Evolutionary conservation across 1,140 invertebrate genomes (phyloP).

Genomic region (Cephus cinctus): DNA sequence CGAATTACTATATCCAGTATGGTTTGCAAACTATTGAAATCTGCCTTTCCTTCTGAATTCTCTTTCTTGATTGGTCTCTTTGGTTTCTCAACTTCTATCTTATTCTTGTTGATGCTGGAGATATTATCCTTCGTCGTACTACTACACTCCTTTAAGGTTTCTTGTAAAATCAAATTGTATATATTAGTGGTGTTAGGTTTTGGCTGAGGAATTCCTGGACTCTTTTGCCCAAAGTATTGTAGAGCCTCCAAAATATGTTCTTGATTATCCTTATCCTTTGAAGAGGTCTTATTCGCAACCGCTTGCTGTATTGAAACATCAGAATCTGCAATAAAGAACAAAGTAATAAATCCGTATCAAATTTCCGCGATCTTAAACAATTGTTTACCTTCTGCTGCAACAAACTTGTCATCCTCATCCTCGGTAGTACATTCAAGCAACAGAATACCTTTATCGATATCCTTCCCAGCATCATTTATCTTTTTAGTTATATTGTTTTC

Average conservation of each 20-base stretch:
- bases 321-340: background rate
- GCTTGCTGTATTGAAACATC: background rate
- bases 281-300: background rate
- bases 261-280: background rate
- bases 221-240: background rate
- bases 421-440: too few relatives aligned
- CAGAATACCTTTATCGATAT: too few relatives aligned
- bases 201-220: too few relatives aligned
- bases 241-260: background rate
- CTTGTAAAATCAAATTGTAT: slow-evolving; percentile 9
- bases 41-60: too few relatives aligned
- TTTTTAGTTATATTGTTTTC: too few relatives aligned
- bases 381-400: too few relatives aligned
- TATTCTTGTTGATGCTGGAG: slow-evolving; percentile 2
- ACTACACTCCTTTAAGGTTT: slow-evolving; percentile 10
- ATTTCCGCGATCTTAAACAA: background rate
- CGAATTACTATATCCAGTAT: too few relatives aligned
- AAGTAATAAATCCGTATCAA: background rate
- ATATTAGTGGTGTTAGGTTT: background rate
- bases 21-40: too few relatives aligned
- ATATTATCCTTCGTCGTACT: too few relatives aligned
- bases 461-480: too few relatives aligned
- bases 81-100: background rate
- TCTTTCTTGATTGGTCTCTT: background rate
- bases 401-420: too few relatives aligned